Base-by-base conservation (phyloP, 30 jellyfish, hydroid and myxozoan species). In the Hydractinia echinata region DNA sequence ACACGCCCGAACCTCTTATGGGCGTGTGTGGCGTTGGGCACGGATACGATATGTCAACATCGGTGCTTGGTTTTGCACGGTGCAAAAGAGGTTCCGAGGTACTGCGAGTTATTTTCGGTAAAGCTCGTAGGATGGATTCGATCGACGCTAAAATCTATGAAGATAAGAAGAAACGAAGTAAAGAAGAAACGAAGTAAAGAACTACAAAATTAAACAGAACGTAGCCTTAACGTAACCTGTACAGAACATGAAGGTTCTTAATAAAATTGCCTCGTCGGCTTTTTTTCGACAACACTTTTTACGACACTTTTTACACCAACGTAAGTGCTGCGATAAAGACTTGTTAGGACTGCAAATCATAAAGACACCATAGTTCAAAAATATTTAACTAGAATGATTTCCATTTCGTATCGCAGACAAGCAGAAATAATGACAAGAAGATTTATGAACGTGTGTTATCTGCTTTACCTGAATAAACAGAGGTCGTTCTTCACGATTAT, bases 21-120 rank as follows among this genome's bases (percentile, higher is more conserved):
- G 98, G 98, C 55, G 98, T 92, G 73, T 87, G 96, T 19, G 98
- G 98, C 53, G 98, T 92, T 4, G 96, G 85, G 61, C 98, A 92
- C 21, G 96, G 95, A 61, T 74, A 92, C 69, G 90, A 62, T 44
- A 92, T 76, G 53, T 92, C 98, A 53, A 82, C 91, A 18, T 90
- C 97, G 58, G 94, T 52, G 10, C 82, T 86, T 50, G 96, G 98
- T 74, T 86, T 86, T 30, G 93, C 94, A 15, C 96, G 77, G 61
- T 87, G 95, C 13, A 92, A 91, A 74, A 87, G 84, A 50, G 98
- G 98, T 62, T 92, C 98, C 13, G 98, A 92, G 19, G 96, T 84
- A 56, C 96, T 86, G 54, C 98, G 95, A 11, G 96, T 92, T 15
- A 92, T 92, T 81, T 92, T 92, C 60, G 98, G 98, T 4, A 92